Evolutionary conservation across 2,888 invertebrate species (phyloP), one percentile per base, ranked within the genome.

Genomic region (Graphium colonna): DNA sequence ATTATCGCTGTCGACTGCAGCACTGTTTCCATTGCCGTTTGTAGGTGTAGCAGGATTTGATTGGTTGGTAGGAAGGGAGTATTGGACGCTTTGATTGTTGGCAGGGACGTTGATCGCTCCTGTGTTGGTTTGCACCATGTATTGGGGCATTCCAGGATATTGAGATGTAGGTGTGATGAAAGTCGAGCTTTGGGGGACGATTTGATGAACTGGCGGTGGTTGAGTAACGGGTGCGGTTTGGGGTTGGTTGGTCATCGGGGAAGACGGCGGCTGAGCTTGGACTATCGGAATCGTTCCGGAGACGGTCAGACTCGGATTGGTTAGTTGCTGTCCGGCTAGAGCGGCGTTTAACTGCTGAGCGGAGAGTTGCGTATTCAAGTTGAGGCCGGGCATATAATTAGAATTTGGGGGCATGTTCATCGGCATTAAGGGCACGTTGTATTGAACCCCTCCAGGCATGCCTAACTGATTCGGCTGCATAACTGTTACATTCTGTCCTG

Each of bases 381-480:
- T 89, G 8, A 89, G 69, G 0, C 88, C 86, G 0, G 71, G 85
- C 82, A 89, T 78, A 55, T 87, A 89, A 41, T 87, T 87, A 0
- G 85, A 78, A 44, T 79, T 81, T 0, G 72, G 74, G 3, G 68
- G 85, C 79, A 89, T 77, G 33, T 87, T 87, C 84, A 88, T 84
- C 5, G 75, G 79, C 86, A 87, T 88, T 1, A 87, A 57, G 0
- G 87, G 86, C 51, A 88, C 73, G 40, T 87, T 88, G 60, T 89
- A 89, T 40, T 88, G 89, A 0, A 89, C 81, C 0, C 85, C 85
- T 1, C 80, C 81, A 0, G 76, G 81, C 61, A 87, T 72, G n/a
- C 80, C 79, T 1, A 89, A 60, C 52, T 89, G 89, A 45, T 87
- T 89, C 0, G 84, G 86, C 58, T 87, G 88, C 83, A 89, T 86